Percentiles rank a stretch among this genome's conserved stretches.
These are phyloP conservation scores for Dasyurus viverrinus DNA, from an alignment of 2,113 vertebrate genomes.

Conservation along the genomic window DNA sequence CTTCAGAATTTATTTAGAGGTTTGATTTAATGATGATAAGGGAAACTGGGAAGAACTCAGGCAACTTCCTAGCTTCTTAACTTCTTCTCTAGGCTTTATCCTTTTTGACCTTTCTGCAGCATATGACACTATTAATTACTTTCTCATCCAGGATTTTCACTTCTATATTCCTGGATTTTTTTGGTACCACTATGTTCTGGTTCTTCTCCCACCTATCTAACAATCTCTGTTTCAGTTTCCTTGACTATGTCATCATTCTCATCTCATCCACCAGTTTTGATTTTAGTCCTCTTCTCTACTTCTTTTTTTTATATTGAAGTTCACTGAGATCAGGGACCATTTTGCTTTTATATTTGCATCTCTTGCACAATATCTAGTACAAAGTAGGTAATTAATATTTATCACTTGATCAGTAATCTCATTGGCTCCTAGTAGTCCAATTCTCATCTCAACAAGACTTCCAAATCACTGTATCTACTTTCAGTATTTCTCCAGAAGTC, in stretches of 20 bases:
- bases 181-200: background rate
- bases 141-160: background rate
- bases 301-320: background rate
- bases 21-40: no score
- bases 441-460: background rate
- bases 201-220: background rate
- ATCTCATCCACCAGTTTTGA: background rate
- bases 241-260: background rate
- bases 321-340: background rate
- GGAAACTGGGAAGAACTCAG: no score
- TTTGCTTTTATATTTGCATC: background rate
- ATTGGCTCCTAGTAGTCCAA: background rate
- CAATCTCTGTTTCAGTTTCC: background rate
- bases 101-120: background rate
- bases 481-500: background rate
- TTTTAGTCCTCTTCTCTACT: background rate
- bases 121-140: background rate
- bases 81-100: background rate
- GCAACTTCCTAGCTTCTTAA: no score
- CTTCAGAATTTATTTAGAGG: no score
- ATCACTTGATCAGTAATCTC: background rate
- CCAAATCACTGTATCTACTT: background rate
- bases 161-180: background rate
- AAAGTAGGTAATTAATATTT: background rate
- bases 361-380: background rate